Conservation (phyloP, 1,140 invertebrate species). For the Zaprionus ghesquierei region DNA sequence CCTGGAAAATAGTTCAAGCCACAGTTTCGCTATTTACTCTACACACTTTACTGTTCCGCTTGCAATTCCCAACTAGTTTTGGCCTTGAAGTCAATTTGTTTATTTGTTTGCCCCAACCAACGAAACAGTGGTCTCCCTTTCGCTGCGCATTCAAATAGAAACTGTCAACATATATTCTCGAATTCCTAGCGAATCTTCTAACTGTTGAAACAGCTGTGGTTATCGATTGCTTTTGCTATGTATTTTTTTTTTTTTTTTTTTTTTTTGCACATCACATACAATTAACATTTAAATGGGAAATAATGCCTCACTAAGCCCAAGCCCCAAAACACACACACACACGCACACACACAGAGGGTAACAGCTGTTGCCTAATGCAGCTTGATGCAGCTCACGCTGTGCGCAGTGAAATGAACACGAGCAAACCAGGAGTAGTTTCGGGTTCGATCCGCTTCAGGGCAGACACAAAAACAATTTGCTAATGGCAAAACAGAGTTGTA, state of each 20-base stretch:
- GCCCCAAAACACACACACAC: too few relatives aligned
- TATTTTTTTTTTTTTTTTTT: neutral
- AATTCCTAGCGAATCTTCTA: conserved; percentile 13
- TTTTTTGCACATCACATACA: neutral
- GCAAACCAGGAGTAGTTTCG: too few relatives aligned
- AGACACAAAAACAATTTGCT: conserved; percentile 6
- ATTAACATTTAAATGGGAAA: conserved; percentile 9
- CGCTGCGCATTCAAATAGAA: neutral
- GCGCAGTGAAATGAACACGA: too few relatives aligned
- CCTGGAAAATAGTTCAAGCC: neutral
- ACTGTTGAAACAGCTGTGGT: conserved; percentile 20
- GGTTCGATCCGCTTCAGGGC: neutral
- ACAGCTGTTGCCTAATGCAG: neutral
- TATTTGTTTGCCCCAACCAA: neutral
- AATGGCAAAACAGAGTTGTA: conserved; percentile 18
- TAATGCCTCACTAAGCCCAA: neutral
- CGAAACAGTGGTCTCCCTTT: neutral
- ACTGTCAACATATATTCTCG: neutral
- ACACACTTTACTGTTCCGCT: neutral
- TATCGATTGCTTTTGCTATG: neutral
- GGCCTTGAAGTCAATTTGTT: neutral
- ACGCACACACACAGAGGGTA: too few relatives aligned
- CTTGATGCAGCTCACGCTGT: neutral
- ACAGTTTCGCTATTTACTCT: neutral
- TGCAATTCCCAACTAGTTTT: neutral